Evolutionary conservation across 2,888 invertebrate genomes (phyloP).

Genomic region (Volucella inflata): DNA sequence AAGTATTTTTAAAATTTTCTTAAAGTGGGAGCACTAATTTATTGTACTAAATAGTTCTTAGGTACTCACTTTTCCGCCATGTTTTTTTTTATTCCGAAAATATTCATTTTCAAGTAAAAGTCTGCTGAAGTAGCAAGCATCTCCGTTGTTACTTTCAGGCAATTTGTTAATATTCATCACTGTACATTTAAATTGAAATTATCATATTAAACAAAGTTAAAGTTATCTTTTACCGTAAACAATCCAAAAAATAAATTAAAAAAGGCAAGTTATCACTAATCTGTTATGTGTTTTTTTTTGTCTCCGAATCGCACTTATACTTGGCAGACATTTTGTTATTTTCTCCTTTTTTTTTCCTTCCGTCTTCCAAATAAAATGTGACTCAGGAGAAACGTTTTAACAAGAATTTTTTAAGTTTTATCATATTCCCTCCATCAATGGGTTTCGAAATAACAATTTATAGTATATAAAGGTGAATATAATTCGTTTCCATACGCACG

Average conservation of each 20-base stretch:
- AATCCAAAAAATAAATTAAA: neutral
- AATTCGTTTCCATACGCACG: no score
- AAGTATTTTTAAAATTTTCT: no score
- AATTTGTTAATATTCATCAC: conserved; percentile 14
- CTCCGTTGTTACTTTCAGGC: conserved; percentile 63
- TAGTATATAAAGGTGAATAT: no score
- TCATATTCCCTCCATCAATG: neutral
- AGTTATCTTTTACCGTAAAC: neutral
- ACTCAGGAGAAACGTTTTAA: neutral
- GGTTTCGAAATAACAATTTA: no score
- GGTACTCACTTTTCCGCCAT: conserved; percentile 1
- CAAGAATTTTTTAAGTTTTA: neutral
- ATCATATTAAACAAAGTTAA: conserved; percentile 3
- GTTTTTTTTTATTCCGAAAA: conserved; percentile 50
- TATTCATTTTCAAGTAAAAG: conserved; percentile 39
- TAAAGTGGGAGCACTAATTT: no score
- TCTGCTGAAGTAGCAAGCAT: conserved; percentile 45
- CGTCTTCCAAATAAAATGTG: conserved; percentile 21
- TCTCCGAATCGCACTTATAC: neutral
- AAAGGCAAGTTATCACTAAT: conserved; percentile 55
- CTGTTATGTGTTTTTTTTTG: neutral
- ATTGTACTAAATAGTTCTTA: no score
- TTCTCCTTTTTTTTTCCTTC: conserved; percentile 10
- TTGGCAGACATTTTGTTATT: conserved; percentile 69
- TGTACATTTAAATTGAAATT: conserved; percentile 9